phyloP scores from a whole-genome alignment of 2,888 invertebrate species.

The Lutraria lutraria region DNA sequence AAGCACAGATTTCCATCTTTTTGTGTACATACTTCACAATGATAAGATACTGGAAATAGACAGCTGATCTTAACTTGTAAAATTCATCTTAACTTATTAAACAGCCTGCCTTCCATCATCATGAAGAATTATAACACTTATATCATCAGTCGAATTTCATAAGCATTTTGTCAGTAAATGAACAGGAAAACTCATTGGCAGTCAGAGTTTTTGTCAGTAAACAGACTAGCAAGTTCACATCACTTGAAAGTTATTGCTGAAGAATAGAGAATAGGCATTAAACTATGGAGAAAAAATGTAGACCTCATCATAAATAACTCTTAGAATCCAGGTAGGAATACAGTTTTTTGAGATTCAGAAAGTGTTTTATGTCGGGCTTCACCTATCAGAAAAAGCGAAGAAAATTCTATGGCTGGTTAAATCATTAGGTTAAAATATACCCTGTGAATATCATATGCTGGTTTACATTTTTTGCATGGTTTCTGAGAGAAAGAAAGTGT shows the following conservation, averaged over 20 bases:
- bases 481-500: not conserved
- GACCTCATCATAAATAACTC: not conserved
- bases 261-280: constrained; percentile 16
- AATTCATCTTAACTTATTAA: not conserved
- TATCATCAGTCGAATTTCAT: not conserved
- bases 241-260: constrained; percentile 3
- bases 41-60: not conserved
- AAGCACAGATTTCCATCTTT: not conserved
- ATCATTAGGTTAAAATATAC: not conserved
- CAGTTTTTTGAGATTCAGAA: not conserved
- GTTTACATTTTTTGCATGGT: not conserved
- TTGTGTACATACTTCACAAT: not conserved
- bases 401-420: not conserved
- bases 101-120: constrained; percentile 7
- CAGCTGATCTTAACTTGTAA: not conserved
- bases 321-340: not conserved
- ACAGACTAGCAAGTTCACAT: constrained; percentile 7
- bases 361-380: constrained; percentile 1
- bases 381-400: not conserved
- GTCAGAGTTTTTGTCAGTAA: constrained; percentile 18
- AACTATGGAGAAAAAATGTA: constrained; percentile 11
- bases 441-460: not conserved
- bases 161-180: not conserved
- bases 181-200: constrained; percentile 11
- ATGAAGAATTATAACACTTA: not conserved